These are phyloP conservation scores for Cyanoramphus novaezelandiae DNA, from an alignment of 2,113 vertebrate species.

Conservation along the genomic window DNA sequence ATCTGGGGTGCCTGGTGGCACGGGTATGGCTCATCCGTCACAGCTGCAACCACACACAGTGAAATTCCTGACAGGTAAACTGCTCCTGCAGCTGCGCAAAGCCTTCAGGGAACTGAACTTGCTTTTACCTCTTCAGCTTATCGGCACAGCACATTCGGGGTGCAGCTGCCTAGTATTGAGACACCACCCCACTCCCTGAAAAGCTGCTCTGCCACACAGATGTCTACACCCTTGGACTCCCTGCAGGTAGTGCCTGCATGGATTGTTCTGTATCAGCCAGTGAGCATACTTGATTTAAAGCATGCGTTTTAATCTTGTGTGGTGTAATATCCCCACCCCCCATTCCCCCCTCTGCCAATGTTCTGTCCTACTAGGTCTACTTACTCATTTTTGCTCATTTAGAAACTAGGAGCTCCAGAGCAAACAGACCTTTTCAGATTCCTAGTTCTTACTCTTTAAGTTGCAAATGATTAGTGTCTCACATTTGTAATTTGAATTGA, in stretches of 20 bases:
- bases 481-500: neutral
- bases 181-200: neutral
- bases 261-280: neutral
- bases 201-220: neutral
- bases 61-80: too few species aligned
- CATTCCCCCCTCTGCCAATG: fast-evolving
- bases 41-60: fast-evolving
- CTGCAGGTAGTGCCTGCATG: neutral
- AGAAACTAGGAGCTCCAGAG: neutral
- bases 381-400: neutral
- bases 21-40: fast-evolving
- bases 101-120: neutral
- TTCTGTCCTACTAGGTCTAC: neutral
- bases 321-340: neutral
- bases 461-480: neutral
- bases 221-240: neutral
- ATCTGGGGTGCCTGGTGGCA: neutral
- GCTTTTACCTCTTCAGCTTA: neutral
- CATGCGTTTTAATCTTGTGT: fast-evolving
- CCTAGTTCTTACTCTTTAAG: neutral
- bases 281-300: neutral
- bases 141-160: fast-evolving
- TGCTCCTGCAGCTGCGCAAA: neutral
- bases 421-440: neutral
- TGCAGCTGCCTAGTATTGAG: neutral